These are phyloP conservation scores for Ceratosolen solmsi DNA, from an alignment of 1,140 invertebrate species.

Conservation along the genomic window DNA sequence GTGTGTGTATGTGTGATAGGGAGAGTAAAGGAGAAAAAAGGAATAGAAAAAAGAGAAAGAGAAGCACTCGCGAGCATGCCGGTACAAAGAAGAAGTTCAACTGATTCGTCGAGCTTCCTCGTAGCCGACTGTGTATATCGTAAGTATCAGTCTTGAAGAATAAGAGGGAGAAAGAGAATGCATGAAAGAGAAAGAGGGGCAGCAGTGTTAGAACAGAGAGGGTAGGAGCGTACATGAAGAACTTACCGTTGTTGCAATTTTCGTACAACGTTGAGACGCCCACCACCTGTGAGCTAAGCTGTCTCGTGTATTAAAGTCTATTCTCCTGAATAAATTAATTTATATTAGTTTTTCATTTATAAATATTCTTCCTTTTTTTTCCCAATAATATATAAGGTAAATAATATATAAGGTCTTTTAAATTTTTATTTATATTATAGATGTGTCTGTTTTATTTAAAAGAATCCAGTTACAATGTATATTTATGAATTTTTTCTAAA, in stretches of 20 bases:
- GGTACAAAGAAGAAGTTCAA: conserved; percentile 40
- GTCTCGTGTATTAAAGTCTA: conserved; percentile 1
- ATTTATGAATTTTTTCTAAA: too few species aligned
- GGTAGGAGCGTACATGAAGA: background rate
- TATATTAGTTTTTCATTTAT: too few species aligned
- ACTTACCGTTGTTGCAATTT: conserved; percentile 18
- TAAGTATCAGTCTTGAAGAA: background rate
- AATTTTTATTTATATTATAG: too few species aligned
- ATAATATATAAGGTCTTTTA: too few species aligned
- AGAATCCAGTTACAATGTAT: too few species aligned
- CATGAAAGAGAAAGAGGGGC: conserved; percentile 6
- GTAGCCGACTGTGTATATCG: conserved; percentile 13
- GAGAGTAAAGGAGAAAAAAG: background rate
- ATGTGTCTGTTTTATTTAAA: too few species aligned
- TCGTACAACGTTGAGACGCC: conserved; percentile 66
- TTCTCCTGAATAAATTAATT: too few species aligned
- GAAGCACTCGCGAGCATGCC: conserved; percentile 36
- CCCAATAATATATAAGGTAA: too few species aligned
- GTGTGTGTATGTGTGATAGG: too few species aligned
- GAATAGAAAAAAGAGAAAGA: conserved; percentile 3
- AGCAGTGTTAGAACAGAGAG: too few species aligned
- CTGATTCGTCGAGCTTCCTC: conserved; percentile 22
- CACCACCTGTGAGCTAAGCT: conserved; percentile 68
- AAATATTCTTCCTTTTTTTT: too few species aligned
- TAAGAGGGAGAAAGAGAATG: background rate